These are phyloP conservation scores for Dusona sp. DNA, from an alignment of 2,888 invertebrate genomes.

Conservation along the genomic window DNA sequence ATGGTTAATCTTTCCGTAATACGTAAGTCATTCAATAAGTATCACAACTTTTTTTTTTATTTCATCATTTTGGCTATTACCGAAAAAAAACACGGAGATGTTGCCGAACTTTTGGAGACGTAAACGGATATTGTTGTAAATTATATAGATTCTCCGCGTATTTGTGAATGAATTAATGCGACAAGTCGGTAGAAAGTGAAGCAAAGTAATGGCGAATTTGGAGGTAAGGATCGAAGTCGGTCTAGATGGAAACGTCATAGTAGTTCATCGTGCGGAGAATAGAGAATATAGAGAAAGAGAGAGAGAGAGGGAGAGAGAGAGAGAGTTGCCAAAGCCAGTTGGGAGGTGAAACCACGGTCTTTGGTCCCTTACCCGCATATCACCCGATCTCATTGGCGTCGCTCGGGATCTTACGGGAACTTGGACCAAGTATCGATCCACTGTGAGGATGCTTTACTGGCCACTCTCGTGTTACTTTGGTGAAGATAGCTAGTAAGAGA, in stretches of 20 bases:
- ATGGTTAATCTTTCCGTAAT: constrained; percentile 91
- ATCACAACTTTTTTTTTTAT: not conserved
- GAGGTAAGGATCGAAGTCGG: constrained; percentile 37
- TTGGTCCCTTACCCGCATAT: constrained; percentile 54
- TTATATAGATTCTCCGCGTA: constrained; percentile 29
- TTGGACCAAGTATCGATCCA: constrained; percentile 65
- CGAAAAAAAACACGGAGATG: not conserved
- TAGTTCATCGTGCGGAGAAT: constrained; percentile 32
- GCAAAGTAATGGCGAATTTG: constrained; percentile 51
- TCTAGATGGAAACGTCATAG: constrained; percentile 17
- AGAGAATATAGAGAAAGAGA: not conserved
- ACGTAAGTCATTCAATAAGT: constrained; percentile 85
- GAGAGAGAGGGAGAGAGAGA: constrained; percentile 1
- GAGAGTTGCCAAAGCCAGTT: constrained; percentile 26
- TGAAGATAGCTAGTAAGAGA: constrained; percentile 24
- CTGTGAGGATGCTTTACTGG: constrained; percentile 40
- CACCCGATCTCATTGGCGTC: constrained; percentile 44
- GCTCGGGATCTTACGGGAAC: constrained; percentile 42
- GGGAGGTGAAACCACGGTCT: constrained; percentile 17
- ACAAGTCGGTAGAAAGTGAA: constrained; percentile 13
- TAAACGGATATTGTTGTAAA: constrained; percentile 14
- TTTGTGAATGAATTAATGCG: constrained; percentile 61
- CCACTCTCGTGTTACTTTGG: constrained; percentile 60
- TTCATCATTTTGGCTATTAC: not conserved
- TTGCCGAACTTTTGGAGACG: not conserved